phyloP scores from a whole-genome alignment of 2,888 invertebrate genomes.

The Tipula confusa region DNA sequence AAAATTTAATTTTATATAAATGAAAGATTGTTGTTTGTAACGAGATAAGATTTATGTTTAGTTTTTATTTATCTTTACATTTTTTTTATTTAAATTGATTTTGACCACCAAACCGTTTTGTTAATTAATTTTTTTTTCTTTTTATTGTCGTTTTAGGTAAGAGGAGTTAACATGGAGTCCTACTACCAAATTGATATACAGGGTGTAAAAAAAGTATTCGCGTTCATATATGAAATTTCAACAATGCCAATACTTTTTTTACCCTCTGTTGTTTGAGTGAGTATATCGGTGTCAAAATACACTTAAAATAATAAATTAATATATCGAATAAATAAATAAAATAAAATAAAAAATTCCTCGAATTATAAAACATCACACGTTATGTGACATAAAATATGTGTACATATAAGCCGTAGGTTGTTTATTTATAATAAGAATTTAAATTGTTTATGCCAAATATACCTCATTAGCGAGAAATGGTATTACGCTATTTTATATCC shows the following conservation, averaged over 20 bases:
- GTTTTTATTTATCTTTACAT: neutral
- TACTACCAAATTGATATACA: too few species aligned
- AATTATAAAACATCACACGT: neutral
- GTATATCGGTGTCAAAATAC: neutral
- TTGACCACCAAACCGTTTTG: neutral
- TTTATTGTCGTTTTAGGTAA: neutral
- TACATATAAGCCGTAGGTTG: neutral
- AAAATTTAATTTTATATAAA: neutral
- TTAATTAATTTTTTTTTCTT: neutral
- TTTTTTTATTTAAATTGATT: neutral
- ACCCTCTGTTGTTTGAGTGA: neutral
- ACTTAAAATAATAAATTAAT: neutral
- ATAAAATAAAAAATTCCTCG: neutral
- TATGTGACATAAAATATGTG: neutral
- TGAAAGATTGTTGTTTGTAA: neutral
- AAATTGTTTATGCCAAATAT: neutral
- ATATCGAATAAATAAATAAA: neutral
- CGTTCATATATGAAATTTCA: too few species aligned
- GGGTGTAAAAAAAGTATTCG: too few species aligned
- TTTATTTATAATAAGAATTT: neutral
- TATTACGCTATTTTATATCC: too few species aligned
- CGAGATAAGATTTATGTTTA: neutral
- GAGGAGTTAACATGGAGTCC: neutral
- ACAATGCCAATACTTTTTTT: too few species aligned
- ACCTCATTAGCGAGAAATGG: neutral